Conservation (phyloP, 2,888 invertebrate genomes). For the Sipunculus nudus region DNA sequence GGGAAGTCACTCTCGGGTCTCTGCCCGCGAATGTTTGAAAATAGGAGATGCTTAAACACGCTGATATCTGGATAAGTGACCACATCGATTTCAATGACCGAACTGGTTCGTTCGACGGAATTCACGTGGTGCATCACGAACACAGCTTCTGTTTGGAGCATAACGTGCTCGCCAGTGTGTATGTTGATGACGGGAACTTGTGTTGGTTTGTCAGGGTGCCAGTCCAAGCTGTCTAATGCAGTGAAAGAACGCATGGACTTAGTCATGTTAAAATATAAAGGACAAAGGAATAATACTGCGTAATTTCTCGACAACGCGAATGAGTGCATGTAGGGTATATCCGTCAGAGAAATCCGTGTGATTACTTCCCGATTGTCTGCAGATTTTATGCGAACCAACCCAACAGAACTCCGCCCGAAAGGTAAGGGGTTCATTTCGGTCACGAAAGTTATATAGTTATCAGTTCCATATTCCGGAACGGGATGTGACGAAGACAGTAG, state of each 20-base stretch:
- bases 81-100: constrained; percentile 48
- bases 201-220: constrained; percentile 44
- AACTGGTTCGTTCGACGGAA: constrained; percentile 47
- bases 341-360: constrained; percentile 47
- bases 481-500: constrained; percentile 61
- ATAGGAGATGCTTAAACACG: constrained; percentile 47
- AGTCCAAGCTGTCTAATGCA: constrained; percentile 53
- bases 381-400: constrained; percentile 49
- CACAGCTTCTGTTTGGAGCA: constrained; percentile 43
- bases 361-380: constrained; percentile 45
- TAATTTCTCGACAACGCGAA: constrained; percentile 53
- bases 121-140: constrained; percentile 61
- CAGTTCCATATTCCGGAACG: constrained; percentile 51
- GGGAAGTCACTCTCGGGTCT: no score
- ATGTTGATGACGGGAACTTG: constrained; percentile 50
- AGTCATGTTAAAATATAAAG: constrained; percentile 51
- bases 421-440: constrained; percentile 51
- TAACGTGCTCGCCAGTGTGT: constrained; percentile 40
- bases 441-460: constrained; percentile 50
- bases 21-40: no score
- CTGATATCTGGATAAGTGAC: constrained; percentile 51
- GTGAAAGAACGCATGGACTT: constrained; percentile 49
- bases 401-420: constrained; percentile 41
- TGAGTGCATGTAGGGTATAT: constrained; percentile 61
- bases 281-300: constrained; percentile 54